A percentile compares a stretch with the other conserved stretches of the same genome.
These are phyloP conservation scores for Drosophila busckii DNA, from an alignment of 1,140 invertebrate genomes.

Conservation along the genomic window DNA sequence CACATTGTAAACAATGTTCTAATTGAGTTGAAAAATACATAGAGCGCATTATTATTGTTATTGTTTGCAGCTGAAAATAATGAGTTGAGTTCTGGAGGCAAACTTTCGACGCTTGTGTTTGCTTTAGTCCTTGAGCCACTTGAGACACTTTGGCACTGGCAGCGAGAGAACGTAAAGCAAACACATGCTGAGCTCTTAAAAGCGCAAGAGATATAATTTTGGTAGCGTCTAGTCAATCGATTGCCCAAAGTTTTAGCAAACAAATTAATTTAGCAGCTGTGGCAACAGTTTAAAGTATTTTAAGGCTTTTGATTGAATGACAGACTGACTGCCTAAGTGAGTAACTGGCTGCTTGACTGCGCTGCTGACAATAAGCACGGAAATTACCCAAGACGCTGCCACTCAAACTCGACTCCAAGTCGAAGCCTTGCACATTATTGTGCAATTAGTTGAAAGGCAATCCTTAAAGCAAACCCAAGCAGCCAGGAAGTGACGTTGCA, in stretches of 20 bases:
- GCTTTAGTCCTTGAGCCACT: constrained; percentile 47
- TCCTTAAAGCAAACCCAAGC: constrained; percentile 36
- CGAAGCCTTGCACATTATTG: constrained; percentile 40
- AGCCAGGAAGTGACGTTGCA: constrained; percentile 42
- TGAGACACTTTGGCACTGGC: constrained; percentile 51
- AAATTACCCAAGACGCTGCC: constrained; percentile 57
- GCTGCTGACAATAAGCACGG: constrained; percentile 57
- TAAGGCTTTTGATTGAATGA: constrained; percentile 53
- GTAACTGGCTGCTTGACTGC: constrained; percentile 8
- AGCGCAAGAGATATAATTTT: too few species aligned
- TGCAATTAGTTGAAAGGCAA: constrained; percentile 65
- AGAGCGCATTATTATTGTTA: constrained; percentile 67
- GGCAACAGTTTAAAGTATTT: constrained; percentile 70
- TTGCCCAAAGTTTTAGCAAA: too few species aligned
- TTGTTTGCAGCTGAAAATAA: constrained; percentile 68
- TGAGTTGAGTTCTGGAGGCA: constrained; percentile 25
- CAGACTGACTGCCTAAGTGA: constrained; percentile 13
- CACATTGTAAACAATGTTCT: constrained; percentile 73
- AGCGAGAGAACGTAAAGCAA: constrained; percentile 35
- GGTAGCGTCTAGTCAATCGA: too few species aligned
- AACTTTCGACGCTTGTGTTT: constrained; percentile 35
- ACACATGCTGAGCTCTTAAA: constrained; percentile 24
- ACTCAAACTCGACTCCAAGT: constrained; percentile 23
- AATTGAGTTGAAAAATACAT: constrained; percentile 77
- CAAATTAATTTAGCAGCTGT: constrained; percentile 68